Conservation (phyloP, 2,113 vertebrate species). For the Sorex araneus region DNA sequence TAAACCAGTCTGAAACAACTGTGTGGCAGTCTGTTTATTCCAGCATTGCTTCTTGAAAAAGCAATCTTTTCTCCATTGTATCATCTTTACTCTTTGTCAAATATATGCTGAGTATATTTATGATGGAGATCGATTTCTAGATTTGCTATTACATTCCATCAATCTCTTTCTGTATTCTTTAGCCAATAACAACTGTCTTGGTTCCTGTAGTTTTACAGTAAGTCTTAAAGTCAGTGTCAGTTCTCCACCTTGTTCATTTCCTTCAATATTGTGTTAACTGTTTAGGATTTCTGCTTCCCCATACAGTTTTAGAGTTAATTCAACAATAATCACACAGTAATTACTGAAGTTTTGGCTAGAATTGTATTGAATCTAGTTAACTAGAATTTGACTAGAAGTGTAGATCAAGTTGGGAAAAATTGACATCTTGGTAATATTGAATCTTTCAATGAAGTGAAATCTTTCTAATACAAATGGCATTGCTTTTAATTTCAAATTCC, state of each 20-base stretch:
- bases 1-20: too few species aligned
- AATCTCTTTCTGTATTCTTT: not conserved
- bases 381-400: too few species aligned
- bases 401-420: too few species aligned
- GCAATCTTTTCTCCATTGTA: too few species aligned
- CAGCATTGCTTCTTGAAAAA: too few species aligned
- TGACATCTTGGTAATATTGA: too few species aligned
- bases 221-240: not conserved
- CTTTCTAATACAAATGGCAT: too few species aligned
- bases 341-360: not conserved
- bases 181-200: not conserved
- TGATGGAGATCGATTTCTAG: not conserved
- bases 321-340: not conserved
- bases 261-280: not conserved
- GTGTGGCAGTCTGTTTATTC: too few species aligned
- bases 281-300: not conserved
- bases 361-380: not conserved
- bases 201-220: not conserved
- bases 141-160: not conserved
- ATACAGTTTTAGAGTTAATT: not conserved
- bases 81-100: too few species aligned
- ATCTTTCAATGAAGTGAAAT: too few species aligned
- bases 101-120: too few species aligned
- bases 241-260: not conserved
- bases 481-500: too few species aligned